phyloP scores from a whole-genome alignment of 2,113 vertebrate genomes.

The Gnathonemus longibarbis region DNA sequence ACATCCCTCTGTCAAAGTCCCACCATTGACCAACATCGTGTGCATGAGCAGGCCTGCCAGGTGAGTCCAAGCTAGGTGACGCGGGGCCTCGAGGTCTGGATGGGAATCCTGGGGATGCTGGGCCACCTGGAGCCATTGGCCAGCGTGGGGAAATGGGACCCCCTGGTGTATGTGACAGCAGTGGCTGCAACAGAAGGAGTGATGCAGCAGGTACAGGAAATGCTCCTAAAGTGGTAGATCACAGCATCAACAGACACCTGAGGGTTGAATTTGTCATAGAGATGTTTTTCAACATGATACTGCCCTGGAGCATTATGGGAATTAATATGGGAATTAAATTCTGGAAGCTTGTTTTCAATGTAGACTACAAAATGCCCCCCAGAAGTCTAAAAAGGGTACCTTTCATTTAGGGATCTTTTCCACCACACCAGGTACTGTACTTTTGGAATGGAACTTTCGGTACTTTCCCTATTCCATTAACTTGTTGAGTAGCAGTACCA shows the following conservation, averaged over 20 bases:
- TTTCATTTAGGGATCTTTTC: background rate
- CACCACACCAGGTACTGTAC: background rate
- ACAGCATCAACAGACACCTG: background rate
- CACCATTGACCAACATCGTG: background rate
- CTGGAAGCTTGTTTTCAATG: background rate
- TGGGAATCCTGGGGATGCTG: conserved; percentile 58
- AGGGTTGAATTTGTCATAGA: background rate
- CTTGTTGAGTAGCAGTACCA: background rate
- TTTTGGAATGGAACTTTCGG: background rate
- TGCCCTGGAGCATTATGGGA: background rate
- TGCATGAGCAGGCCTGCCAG: conserved; percentile 58
- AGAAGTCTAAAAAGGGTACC: background rate
- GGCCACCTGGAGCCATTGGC: conserved; percentile 56
- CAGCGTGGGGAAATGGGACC: conserved; percentile 66
- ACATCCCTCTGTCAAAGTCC: background rate
- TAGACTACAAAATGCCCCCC: background rate
- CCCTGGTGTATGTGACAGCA: conserved; percentile 66
- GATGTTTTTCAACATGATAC: background rate
- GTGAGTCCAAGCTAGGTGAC: conserved; percentile 63
- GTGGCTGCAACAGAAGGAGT: conserved; percentile 54
- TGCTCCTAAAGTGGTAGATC: background rate
- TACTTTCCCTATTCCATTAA: background rate
- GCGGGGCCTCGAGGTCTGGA: conserved; percentile 61
- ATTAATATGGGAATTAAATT: background rate
- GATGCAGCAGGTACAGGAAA: conserved; percentile 41